Percentiles rank a stretch among this genome's conserved stretches.
phyloP scores from a whole-genome alignment of 2,113 vertebrate species.

The Hystrix cristata region DNA sequence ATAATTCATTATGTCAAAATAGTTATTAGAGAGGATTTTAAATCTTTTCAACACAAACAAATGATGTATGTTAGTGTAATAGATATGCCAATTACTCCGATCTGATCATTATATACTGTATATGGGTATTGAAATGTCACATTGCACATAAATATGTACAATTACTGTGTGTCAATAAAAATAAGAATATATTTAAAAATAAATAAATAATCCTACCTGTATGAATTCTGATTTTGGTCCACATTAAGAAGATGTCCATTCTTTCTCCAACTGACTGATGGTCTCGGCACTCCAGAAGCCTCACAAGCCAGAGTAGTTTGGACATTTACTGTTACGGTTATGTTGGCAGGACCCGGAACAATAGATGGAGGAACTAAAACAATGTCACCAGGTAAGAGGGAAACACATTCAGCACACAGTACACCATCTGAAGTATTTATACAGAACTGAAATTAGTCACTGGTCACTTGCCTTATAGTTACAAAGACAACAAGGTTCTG shows the following conservation, averaged over 20 bases:
- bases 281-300: conserved; percentile 95
- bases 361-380: conserved; percentile 93
- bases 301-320: conserved; percentile 96
- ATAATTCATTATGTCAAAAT: background rate
- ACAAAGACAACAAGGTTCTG: background rate
- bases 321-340: conserved; percentile 95
- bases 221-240: conserved; percentile 97
- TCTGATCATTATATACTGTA: background rate
- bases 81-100: background rate
- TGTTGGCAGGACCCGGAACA: conserved; percentile 88
- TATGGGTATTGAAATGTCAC: background rate
- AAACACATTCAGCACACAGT: background rate
- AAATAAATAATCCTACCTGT: conserved; percentile 90
- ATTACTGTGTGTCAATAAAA: background rate
- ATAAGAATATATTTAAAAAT: background rate
- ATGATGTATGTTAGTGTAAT: background rate
- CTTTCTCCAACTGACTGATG: conserved; percentile 93
- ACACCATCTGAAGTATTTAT: background rate
- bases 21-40: background rate
- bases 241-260: conserved; percentile 91
- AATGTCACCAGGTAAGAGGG: conserved; percentile 16
- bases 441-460: background rate
- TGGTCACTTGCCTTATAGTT: background rate
- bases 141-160: background rate
- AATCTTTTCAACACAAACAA: background rate